phyloP scores from a whole-genome alignment of 2,113 vertebrate species.

The Kryptolebias marmoratus region DNA sequence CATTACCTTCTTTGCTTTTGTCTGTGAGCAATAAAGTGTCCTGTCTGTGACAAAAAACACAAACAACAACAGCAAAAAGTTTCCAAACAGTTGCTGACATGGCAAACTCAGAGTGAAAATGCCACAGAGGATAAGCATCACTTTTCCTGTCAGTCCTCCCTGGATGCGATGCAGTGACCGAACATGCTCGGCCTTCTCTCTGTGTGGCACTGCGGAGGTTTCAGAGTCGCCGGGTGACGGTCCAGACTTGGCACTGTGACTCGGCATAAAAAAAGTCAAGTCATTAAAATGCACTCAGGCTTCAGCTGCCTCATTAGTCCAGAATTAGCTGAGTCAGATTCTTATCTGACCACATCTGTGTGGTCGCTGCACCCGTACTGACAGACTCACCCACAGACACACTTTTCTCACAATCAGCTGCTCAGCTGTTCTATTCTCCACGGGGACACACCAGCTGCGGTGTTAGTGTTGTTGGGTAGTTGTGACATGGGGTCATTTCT shows the following conservation, averaged over 20 bases:
- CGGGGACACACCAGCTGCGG: constrained; percentile 40
- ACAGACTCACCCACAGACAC: constrained; percentile 20
- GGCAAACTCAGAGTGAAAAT: constrained; percentile 27
- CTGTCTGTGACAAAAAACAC: too few species aligned
- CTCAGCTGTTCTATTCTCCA: constrained; percentile 34
- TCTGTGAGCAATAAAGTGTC: too few species aligned
- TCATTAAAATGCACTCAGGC: constrained; percentile 33
- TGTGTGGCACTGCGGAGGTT: constrained; percentile 26
- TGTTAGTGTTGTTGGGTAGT: constrained; percentile 29
- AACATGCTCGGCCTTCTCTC: constrained; percentile 26
- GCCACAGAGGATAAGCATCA: constrained; percentile 44
- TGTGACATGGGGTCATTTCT: constrained; percentile 64
- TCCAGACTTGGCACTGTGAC: constrained; percentile 31
- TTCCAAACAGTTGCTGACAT: background rate
- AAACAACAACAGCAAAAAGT: background rate
- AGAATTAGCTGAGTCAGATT: constrained; percentile 33
- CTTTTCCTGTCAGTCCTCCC: constrained; percentile 46
- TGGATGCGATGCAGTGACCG: constrained; percentile 27
- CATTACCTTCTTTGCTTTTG: too few species aligned
- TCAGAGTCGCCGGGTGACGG: constrained; percentile 23
- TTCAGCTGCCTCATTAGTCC: constrained; percentile 42
- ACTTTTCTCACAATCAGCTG: constrained; percentile 45
- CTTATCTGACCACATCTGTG: constrained; percentile 17
- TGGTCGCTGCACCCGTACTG: background rate
- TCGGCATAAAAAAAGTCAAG: constrained; percentile 19